Base-by-base conservation (phyloP, 2,888 invertebrate species). In the Noctua fimbriata region DNA sequence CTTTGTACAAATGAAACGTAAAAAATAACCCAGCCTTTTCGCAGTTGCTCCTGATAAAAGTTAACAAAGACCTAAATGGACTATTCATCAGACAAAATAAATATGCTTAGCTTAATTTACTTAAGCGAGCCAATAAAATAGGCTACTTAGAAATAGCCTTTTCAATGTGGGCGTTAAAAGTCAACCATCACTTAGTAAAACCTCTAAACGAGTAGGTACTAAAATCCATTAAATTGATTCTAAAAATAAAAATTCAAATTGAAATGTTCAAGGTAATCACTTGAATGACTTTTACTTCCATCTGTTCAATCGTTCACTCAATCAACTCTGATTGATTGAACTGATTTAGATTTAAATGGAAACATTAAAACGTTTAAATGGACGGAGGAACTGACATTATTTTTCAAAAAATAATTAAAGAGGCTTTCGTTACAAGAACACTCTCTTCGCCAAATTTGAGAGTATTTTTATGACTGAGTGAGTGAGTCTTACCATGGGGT, bases 241-340 rank as follows among this genome's bases (percentile, higher is more conserved):
- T 70, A 36, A 18, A 69, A 69, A 83, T 71, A 73, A 67, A 76
- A 70, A 36, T 41, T 70, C 60, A 52, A 85, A 81, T 81, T 85
- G 85, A 71, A 83, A 84, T 73, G 76, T 83, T 80, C 41, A 70
- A 83, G 60, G 60, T 75, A 75, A 75, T 79, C 71, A 84, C 44
- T 80, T 63, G 81, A 85, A 85, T 81, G 85, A 81, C 73, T 85
- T 84, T 84, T 44, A 76, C 66, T 81, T 85, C 63, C 63, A 81
- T 81, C 73, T 73, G 76, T 63, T 84, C 81, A 76, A 49, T 76
- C 83, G 76, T 71, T 84, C 81, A 76, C 55, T 76, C 85, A 81
- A 81, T 85, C 85, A 85, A 76, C 52, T 71, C 66, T 81, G 83
- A 81, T 84, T 84, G 85, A 85, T 85, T 71, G 70, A 85, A 84